These are phyloP conservation scores for Chironomus tepperi DNA, from an alignment of 1,140 invertebrate species.

Conservation along the genomic window DNA sequence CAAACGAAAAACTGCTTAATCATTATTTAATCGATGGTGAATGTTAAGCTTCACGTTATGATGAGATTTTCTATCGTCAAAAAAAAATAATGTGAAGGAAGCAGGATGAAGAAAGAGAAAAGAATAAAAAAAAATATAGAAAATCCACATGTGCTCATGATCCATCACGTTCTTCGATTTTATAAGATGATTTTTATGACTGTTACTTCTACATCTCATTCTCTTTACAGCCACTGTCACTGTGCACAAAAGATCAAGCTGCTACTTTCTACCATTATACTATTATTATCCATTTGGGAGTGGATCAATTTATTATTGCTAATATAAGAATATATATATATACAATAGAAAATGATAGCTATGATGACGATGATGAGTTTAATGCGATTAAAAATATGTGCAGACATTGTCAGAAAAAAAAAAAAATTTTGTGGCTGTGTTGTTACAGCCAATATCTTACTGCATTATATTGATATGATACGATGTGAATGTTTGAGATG, in stretches of 20 bases:
- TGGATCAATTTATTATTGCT: constrained; percentile 8
- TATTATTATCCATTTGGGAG: neutral
- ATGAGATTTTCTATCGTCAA: too few species aligned
- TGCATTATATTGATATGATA: too few species aligned
- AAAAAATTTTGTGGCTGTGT: too few species aligned
- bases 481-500: too few species aligned
- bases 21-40: constrained; percentile 1
- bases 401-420: neutral
- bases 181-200: constrained; percentile 1
- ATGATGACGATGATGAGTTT: neutral
- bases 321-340: neutral
- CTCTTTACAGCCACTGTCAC: too few species aligned
- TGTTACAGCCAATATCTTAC: too few species aligned
- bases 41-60: too few species aligned
- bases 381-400: neutral
- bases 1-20: neutral
- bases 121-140: neutral
- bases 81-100: too few species aligned
- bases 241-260: too few species aligned
- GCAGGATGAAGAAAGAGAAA: too few species aligned
- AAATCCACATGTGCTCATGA: neutral
- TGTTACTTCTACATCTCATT: neutral
- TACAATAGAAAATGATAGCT: constrained; percentile 4
- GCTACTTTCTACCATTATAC: too few species aligned
- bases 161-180: neutral